A percentile compares a stretch with the other conserved stretches of the same genome.
Conservation (phyloP, 1,140 invertebrate genomes). For the Panagrolaimus sp. region DNA sequence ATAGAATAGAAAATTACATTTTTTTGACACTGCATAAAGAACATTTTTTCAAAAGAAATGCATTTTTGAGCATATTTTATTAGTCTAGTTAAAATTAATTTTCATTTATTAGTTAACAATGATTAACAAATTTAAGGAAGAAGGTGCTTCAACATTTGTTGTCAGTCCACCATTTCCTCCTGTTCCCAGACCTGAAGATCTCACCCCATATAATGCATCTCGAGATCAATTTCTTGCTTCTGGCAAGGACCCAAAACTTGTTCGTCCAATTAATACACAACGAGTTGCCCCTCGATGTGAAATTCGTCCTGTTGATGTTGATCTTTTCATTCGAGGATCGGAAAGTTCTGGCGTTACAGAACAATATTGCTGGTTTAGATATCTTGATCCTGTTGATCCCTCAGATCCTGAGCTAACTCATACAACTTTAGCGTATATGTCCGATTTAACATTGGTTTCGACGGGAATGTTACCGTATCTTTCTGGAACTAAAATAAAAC, state of each 20-base stretch:
- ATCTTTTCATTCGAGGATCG: neutral
- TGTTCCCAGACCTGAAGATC: slow-evolving; percentile 7
- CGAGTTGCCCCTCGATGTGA: neutral
- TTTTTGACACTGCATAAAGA: no score
- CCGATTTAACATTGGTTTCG: neutral
- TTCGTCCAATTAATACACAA: slow-evolving; percentile 7
- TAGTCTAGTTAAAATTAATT: no score
- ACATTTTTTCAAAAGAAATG: no score
- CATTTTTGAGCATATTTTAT: no score
- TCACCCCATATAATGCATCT: neutral
- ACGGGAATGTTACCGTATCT: neutral
- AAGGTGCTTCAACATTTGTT: slow-evolving; percentile 13
- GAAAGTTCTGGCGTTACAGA: neutral
- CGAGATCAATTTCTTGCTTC: slow-evolving; percentile 10
- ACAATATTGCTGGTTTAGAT: slow-evolving; percentile 5
- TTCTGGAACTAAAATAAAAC: neutral
- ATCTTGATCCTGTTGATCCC: slow-evolving; percentile 2
- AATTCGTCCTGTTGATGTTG: slow-evolving; percentile 4
- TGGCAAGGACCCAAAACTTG: neutral
- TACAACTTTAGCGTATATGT: neutral
- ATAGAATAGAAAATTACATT: no score
- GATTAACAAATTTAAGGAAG: slow-evolving; percentile 4
- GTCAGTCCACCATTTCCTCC: slow-evolving; percentile 15
- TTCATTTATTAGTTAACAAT: neutral
- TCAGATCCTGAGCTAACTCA: neutral